These are phyloP conservation scores for Nephrotoma appendiculata DNA, from an alignment of 2,888 invertebrate species.

Conservation along the genomic window DNA sequence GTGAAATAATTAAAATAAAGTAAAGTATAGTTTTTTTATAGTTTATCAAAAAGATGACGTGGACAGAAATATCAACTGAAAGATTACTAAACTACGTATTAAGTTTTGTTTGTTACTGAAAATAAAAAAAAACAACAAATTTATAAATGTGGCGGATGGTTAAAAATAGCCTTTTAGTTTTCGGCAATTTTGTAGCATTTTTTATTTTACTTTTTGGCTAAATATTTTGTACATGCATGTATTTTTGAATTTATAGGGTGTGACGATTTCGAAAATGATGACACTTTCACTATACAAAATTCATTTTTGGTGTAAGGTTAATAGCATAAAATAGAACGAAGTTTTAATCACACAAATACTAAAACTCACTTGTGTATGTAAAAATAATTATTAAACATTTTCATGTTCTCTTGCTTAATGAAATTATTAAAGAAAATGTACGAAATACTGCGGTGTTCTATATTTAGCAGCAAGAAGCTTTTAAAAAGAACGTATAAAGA, in stretches of 20 bases:
- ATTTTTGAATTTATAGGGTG: not conserved
- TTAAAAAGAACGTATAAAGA: no score
- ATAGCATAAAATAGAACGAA: not conserved
- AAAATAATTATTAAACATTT: no score
- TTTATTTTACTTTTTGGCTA: not conserved
- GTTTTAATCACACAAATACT: not conserved
- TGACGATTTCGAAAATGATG: not conserved
- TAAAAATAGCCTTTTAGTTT: not conserved
- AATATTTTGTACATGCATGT: not conserved
- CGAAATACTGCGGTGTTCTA: no score
- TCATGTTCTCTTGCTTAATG: no score
- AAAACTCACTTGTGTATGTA: no score
- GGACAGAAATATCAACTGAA: not conserved
- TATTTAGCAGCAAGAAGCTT: no score
- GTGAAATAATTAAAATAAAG: not conserved
- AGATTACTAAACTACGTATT: not conserved
- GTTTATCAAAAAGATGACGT: not conserved
- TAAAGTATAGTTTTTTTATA: not conserved
- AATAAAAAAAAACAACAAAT: not conserved
- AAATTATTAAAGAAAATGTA: no score
- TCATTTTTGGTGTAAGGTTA: not conserved
- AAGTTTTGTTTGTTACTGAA: not conserved
- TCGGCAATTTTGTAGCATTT: not conserved
- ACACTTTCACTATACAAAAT: not conserved
- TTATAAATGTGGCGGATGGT: not conserved